These are phyloP conservation scores for Artibeus lituratus DNA, from an alignment of 2,797 vertebrate species.

Conservation along the genomic window DNA sequence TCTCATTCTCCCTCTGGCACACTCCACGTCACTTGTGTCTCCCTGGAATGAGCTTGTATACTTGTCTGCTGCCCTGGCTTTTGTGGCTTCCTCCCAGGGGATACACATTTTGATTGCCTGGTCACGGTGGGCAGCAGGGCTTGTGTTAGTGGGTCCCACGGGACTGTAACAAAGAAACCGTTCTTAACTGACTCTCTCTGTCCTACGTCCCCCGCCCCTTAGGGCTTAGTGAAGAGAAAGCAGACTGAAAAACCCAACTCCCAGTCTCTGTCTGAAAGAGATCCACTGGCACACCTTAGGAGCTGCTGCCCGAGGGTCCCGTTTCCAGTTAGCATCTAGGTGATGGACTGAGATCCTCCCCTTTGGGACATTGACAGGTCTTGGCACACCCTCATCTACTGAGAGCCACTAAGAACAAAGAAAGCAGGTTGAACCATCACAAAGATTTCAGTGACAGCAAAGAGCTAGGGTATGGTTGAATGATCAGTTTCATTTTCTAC, in stretches of 20 bases:
- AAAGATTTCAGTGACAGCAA: neutral
- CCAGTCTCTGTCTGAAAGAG: neutral
- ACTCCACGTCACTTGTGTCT: neutral
- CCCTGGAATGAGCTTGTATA: neutral
- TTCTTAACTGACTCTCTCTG: neutral
- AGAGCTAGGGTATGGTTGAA: neutral
- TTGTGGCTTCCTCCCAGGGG: neutral
- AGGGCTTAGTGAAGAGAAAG: neutral
- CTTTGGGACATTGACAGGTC: neutral
- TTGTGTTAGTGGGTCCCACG: neutral
- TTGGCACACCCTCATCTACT: neutral
- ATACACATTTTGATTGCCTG: neutral
- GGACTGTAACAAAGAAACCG: neutral
- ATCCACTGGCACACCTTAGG: neutral
- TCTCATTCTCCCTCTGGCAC: neutral
- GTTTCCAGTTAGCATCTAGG: neutral
- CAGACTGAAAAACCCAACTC: neutral
- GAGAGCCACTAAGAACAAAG: neutral
- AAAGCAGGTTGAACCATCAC: neutral
- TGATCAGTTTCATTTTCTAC: neutral
- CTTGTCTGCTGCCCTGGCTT: neutral
- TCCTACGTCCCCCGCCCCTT: neutral
- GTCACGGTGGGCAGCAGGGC: neutral
- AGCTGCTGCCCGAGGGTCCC: neutral
- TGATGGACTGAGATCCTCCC: neutral